Evolutionary conservation across 2,797 vertebrate species (phyloP).

Genomic region (Decapterus maruadsi): DNA sequence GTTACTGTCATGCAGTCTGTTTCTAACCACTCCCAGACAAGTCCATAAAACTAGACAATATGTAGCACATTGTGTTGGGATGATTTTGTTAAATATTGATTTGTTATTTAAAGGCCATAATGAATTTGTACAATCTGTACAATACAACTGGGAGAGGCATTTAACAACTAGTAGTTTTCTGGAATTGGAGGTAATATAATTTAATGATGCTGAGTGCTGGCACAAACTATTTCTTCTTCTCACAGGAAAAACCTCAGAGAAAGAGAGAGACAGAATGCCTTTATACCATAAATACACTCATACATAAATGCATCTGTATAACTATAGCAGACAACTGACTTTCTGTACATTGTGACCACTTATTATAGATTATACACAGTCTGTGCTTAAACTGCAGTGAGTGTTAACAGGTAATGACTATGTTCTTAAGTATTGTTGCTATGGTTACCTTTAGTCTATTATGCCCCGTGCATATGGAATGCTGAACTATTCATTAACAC

Average conservation of each 20-base stretch:
- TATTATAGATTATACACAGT: too few species aligned
- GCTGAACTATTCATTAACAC: background rate
- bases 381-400: background rate
- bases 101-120: slow-evolving; percentile 1
- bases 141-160: slow-evolving; percentile 10
- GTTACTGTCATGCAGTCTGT: background rate
- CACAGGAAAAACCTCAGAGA: too few species aligned
- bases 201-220: slow-evolving; percentile 7
- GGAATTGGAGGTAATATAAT: slow-evolving; percentile 12
- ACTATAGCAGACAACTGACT: too few species aligned
- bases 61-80: slow-evolving; percentile 13
- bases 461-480: background rate
- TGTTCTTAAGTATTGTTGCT: background rate
- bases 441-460: slow-evolving; percentile 12
- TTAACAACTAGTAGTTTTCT: slow-evolving; percentile 4
- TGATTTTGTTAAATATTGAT: slow-evolving; percentile 7
- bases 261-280: too few species aligned
- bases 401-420: background rate
- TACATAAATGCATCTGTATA: too few species aligned
- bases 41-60: slow-evolving; percentile 5
- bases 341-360: too few species aligned
- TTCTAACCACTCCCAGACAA: background rate
- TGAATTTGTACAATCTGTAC: background rate
- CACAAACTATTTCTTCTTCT: background rate
- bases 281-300: too few species aligned